phyloP scores from a whole-genome alignment of 1,140 invertebrate genomes.

The Drosophila lini region DNA sequence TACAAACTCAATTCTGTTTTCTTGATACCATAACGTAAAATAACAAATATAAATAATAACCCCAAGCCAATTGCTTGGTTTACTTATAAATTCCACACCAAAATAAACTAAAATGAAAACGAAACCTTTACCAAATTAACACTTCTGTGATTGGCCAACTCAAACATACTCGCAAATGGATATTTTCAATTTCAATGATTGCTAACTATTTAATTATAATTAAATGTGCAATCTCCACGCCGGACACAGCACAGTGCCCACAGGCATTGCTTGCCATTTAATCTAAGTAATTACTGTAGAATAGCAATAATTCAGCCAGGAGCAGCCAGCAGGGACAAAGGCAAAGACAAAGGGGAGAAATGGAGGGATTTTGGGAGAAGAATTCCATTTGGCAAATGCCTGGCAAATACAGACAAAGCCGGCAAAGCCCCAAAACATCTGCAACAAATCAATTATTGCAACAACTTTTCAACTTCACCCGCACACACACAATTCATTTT shows the following conservation, averaged over 20 bases:
- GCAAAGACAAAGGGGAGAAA: conserved; percentile 8
- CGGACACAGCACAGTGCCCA: neutral
- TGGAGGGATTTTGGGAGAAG: conserved; percentile 1
- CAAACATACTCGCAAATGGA: neutral
- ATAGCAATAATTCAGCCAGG: conserved; percentile 25
- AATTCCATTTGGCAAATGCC: conserved; percentile 50
- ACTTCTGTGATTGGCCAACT: neutral
- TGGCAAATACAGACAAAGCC: conserved; percentile 52
- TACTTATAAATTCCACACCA: too few species aligned
- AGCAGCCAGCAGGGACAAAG: conserved; percentile 3
- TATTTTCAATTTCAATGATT: conserved; percentile 11
- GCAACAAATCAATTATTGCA: conserved; percentile 76
- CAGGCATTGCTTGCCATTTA: conserved; percentile 47
- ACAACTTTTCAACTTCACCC: conserved; percentile 62
- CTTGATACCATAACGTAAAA: neutral
- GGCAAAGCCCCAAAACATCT: conserved; percentile 62
- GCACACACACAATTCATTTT: conserved; percentile 9
- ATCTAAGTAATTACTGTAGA: conserved; percentile 69
- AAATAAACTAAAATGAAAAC: neutral
- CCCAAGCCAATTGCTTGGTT: neutral
- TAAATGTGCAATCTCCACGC: conserved; percentile 38
- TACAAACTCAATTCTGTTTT: neutral
- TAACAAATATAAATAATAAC: neutral
- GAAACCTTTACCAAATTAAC: neutral
- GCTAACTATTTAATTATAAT: conserved; percentile 44